phyloP scores from a whole-genome alignment of 2,888 invertebrate species.

The Ochropleura leucogaster region DNA sequence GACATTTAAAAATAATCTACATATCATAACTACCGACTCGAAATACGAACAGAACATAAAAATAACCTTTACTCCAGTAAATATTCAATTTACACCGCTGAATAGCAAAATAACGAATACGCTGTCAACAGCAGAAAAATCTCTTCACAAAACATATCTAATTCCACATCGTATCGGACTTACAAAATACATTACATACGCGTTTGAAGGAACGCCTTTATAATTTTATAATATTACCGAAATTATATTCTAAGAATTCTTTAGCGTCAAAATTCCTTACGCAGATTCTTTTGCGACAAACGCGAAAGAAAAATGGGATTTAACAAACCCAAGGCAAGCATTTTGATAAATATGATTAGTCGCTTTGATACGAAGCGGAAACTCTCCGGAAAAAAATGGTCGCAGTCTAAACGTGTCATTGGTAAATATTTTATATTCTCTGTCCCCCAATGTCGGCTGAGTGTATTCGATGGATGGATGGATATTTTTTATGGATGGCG shows the following conservation, averaged over 20 bases:
- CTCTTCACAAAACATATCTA: constrained; percentile 28
- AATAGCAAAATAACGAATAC: constrained; percentile 28
- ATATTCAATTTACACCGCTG: constrained; percentile 22
- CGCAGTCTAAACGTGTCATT: constrained; percentile 49
- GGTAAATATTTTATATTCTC: constrained; percentile 56
- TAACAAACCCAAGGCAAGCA: constrained; percentile 28
- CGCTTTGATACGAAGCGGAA: constrained; percentile 35
- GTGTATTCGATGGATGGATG: constrained; percentile 43
- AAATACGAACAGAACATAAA: constrained; percentile 4
- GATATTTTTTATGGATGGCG: constrained; percentile 43
- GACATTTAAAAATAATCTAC: constrained; percentile 19
- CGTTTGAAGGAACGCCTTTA: constrained; percentile 14
- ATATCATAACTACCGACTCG: not conserved
- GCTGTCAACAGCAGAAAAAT: constrained; percentile 47
- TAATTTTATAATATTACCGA: constrained; percentile 42
- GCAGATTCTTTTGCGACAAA: constrained; percentile 39
- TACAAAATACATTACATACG: constrained; percentile 37
- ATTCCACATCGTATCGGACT: constrained; percentile 29
- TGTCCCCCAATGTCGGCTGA: constrained; percentile 21
- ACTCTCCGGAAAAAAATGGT: constrained; percentile 39
- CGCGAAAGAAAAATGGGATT: constrained; percentile 43
- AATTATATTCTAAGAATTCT: constrained; percentile 42
- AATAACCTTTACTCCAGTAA: constrained; percentile 7
- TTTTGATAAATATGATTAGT: constrained; percentile 65
- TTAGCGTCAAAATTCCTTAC: constrained; percentile 33